Conservation (phyloP, 2,888 invertebrate genomes). For the Drosophila pseudotakahashii region DNA sequence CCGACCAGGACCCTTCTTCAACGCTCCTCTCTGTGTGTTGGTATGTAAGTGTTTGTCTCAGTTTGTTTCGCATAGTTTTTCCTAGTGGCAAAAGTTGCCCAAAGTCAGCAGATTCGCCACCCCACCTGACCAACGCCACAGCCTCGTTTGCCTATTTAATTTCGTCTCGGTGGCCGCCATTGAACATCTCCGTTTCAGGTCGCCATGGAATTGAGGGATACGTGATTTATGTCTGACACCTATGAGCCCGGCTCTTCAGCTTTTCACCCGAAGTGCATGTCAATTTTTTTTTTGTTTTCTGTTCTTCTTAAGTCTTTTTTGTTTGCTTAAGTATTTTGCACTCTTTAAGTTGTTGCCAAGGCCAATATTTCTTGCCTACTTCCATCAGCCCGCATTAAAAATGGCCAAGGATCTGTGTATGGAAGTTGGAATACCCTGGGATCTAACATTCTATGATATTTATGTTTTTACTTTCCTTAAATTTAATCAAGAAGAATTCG, state of each 20-base stretch:
- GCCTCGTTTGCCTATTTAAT: slow-evolving; percentile 18
- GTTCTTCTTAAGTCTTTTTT: slow-evolving; percentile 18
- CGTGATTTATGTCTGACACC: slow-evolving; percentile 70
- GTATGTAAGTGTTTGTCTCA: slow-evolving; percentile 1
- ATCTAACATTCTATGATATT: too few relatives aligned
- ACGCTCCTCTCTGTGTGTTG: not conserved
- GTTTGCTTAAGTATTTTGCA: slow-evolving; percentile 29
- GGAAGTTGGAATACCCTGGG: not conserved
- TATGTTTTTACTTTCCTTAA: too few relatives aligned
- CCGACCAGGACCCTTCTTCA: slow-evolving; percentile 15
- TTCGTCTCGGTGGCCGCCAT: slow-evolving; percentile 25
- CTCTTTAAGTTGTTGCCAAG: slow-evolving; percentile 36
- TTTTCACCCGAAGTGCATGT: slow-evolving; percentile 56
- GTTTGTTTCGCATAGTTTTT: slow-evolving; percentile 56
- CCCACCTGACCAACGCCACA: not conserved
- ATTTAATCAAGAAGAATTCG: too few relatives aligned
- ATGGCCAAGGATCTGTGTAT: not conserved
- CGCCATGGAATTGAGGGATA: slow-evolving; percentile 31
- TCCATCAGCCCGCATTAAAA: slow-evolving; percentile 20
- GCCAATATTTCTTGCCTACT: slow-evolving; percentile 41
- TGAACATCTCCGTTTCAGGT: slow-evolving; percentile 27
- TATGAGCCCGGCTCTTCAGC: slow-evolving; percentile 39
- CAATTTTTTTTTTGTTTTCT: slow-evolving; percentile 35
- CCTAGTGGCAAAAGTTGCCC: slow-evolving; percentile 33
- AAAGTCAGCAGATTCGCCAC: slow-evolving; percentile 34